Evolutionary conservation across 2,888 invertebrate genomes (phyloP), one percentile per base, ranked within the genome.

Genomic region (Brachyptera putata): DNA sequence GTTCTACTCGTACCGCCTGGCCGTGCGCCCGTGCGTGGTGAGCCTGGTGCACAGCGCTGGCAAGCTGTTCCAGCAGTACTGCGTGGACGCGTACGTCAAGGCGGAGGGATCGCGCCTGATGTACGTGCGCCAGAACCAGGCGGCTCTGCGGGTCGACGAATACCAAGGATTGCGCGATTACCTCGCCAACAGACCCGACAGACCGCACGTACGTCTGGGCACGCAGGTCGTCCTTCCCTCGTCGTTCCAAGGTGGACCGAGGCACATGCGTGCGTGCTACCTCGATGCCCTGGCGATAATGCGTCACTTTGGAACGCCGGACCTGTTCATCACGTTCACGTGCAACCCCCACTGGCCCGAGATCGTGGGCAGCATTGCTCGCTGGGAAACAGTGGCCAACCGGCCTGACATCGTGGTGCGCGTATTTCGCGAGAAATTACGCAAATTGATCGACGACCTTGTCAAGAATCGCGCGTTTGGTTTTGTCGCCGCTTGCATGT

Each of bases 321-420:
- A 65, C 49, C 30, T 57, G 25, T 58, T 66, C 24, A 56, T 68
- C 37, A 69, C 66, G 25, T 62, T 68, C 60, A 69, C 68, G 16
- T 66, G 64, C 25, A 69, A 70, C 63, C 68, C 68, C 11, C 65
- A 65, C 41, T 69, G 68, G 68, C 64, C 60, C 26, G 68, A 69
- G 62, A 67, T 69, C 18, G 59, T 34, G 30, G 61, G 66, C 43
- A 65, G 65, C 60, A 37, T 69, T 55, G 25, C 36, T 21, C 60
- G 61, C 57, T 24, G 18, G 21, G 37, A 57, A 18, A 7, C 5
- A 21, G 5, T 58, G 18, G 22, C 53, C 13, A 14, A 61, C 48
- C 46, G 64, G 9, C 61, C 65, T 22, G 64, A 65, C 56, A 57
- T 69, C 46, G 60, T 63, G 24, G 61, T 64, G 5, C 25, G 63